Percentiles rank a stretch among this genome's conserved stretches.
phyloP scores from a whole-genome alignment of 2,888 invertebrate species.

The Rhingia rostrata region DNA sequence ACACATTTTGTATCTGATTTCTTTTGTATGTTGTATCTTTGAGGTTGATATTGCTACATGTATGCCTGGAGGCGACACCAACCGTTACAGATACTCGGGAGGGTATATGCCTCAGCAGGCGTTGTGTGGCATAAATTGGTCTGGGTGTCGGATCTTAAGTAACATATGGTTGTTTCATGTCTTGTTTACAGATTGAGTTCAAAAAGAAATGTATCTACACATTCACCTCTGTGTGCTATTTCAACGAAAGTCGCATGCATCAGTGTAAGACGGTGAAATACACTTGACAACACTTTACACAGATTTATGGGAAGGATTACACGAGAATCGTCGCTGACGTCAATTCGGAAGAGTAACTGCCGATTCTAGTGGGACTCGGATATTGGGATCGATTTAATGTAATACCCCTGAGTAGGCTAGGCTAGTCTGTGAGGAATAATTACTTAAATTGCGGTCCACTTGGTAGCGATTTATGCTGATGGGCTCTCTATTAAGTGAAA shows the following conservation, averaged over 20 bases:
- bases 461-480: too few relatives aligned
- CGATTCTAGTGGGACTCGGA: background rate
- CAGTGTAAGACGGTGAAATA: background rate
- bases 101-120: background rate
- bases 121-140: background rate
- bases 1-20: slow-evolving; percentile 6
- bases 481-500: too few relatives aligned
- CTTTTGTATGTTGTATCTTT: background rate
- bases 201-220: slow-evolving; percentile 2
- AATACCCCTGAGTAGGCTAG: background rate
- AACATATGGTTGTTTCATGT: slow-evolving; percentile 22
- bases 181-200: slow-evolving; percentile 10
- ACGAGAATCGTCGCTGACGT: background rate
- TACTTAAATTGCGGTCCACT: background rate
- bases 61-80: slow-evolving; percentile 14
- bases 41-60: background rate
- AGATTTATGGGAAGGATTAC: background rate
- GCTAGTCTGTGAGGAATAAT: background rate
- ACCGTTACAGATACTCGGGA: slow-evolving; percentile 2
- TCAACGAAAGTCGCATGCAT: slow-evolving; percentile 5
- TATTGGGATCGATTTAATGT: background rate
- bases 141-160: slow-evolving; percentile 7
- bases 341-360: background rate
- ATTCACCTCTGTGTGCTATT: slow-evolving; percentile 12
- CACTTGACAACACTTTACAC: background rate